Conservation (phyloP, 2,113 vertebrate species). For the Percopsis transmontana region DNA sequence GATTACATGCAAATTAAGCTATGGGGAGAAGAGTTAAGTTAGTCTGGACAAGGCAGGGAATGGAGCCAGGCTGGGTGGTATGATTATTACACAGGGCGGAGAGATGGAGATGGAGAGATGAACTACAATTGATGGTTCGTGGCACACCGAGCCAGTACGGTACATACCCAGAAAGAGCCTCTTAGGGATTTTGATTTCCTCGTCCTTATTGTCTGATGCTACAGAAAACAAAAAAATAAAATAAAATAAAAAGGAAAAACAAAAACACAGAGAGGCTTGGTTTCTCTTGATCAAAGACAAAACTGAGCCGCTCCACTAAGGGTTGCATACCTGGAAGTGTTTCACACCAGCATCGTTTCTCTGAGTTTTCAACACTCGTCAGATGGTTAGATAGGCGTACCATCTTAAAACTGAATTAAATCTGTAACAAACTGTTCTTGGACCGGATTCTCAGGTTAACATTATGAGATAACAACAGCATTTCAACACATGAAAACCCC, state of each 20-base stretch:
- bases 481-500: too few species aligned
- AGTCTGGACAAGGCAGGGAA: slow-evolving; percentile 3
- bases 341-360: too few species aligned
- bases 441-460: too few species aligned
- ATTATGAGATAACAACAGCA: too few species aligned
- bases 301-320: background rate
- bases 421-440: too few species aligned
- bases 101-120: slow-evolving; percentile 40
- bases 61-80: slow-evolving; percentile 29
- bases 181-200: slow-evolving; percentile 90
- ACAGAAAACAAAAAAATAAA: slow-evolving; percentile 63
- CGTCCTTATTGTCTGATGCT: slow-evolving; percentile 95
- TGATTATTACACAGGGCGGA: slow-evolving; percentile 33
- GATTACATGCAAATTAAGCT: slow-evolving; percentile 14
- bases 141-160: slow-evolving; percentile 57
- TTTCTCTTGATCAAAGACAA: slow-evolving; percentile 23
- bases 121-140: slow-evolving; percentile 59
- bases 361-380: too few species aligned
- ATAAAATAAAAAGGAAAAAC: slow-evolving; percentile 27
- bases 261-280: slow-evolving; percentile 38
- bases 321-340: too few species aligned
- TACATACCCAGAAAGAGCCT: slow-evolving; percentile 96
- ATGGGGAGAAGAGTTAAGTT: too few species aligned
- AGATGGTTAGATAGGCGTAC: too few species aligned
- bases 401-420: too few species aligned